Conservation (phyloP, 2,113 vertebrate species). For the Ochotona curzoniae region DNA sequence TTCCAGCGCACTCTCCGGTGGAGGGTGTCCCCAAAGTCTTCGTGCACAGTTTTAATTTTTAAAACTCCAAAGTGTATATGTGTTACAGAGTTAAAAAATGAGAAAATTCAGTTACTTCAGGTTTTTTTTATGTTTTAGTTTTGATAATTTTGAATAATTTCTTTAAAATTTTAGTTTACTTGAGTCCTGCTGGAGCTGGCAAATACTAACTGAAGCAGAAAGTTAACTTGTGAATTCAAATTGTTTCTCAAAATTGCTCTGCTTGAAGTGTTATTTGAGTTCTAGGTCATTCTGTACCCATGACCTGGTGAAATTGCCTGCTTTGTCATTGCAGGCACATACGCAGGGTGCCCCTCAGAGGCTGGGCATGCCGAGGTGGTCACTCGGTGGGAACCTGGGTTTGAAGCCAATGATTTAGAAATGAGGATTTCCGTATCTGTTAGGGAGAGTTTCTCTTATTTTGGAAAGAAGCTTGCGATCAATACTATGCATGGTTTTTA, state of each 20-base stretch:
- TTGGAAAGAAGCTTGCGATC: slow-evolving; percentile 20
- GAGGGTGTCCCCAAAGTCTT: not conserved
- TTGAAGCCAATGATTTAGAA: not conserved
- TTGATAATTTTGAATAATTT: slow-evolving; percentile 12
- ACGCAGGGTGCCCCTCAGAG: not conserved
- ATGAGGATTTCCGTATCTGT: not conserved
- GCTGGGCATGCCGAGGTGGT: not conserved
- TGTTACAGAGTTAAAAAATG: not conserved
- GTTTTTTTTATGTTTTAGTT: slow-evolving; percentile 19
- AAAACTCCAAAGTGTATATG: not conserved
- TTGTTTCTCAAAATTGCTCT: slow-evolving; percentile 27
- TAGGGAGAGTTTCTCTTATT: slow-evolving; percentile 39
- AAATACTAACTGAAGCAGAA: slow-evolving; percentile 47
- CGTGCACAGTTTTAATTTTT: not conserved
- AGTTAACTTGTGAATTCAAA: not conserved
- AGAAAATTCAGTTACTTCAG: not conserved
- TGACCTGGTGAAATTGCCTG: not conserved
- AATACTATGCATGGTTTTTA: not conserved
- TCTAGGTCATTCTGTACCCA: slow-evolving; percentile 11
- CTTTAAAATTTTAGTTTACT: not conserved
- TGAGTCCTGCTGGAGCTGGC: not conserved
- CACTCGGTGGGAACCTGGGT: not conserved
- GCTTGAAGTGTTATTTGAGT: slow-evolving; percentile 40
- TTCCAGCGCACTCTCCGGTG: slow-evolving; percentile 4
- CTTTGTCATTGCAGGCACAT: slow-evolving; percentile 2